Conservation (phyloP, 2,113 vertebrate species). For the Thamnophis sirtalis region DNA sequence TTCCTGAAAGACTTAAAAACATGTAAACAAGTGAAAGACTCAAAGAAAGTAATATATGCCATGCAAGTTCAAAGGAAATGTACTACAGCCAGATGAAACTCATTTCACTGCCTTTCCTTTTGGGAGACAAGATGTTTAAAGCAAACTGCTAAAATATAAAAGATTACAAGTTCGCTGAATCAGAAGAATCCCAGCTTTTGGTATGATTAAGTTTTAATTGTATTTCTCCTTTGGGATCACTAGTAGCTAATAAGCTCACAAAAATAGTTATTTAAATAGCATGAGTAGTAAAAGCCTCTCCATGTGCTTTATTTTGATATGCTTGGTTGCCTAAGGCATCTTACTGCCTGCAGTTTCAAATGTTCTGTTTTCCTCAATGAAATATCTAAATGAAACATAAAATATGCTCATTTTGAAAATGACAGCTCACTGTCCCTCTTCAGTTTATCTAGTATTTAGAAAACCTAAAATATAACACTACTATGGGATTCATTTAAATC, state of each 20-base stretch:
- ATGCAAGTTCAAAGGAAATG: slow-evolving; percentile 34
- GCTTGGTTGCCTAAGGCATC: slow-evolving; percentile 58
- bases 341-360: slow-evolving; percentile 54
- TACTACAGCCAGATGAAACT: slow-evolving; percentile 27
- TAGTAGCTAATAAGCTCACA: slow-evolving; percentile 74
- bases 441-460: not conserved
- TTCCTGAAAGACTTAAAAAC: slow-evolving; percentile 29
- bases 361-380: slow-evolving; percentile 62
- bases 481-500: not conserved
- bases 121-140: slow-evolving; percentile 62
- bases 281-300: slow-evolving; percentile 66
- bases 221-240: slow-evolving; percentile 78
- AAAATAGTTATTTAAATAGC: slow-evolving; percentile 78
- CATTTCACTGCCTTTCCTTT: slow-evolving; percentile 52
- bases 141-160: slow-evolving; percentile 71
- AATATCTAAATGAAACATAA: slow-evolving; percentile 57
- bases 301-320: slow-evolving; percentile 63
- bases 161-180: slow-evolving; percentile 74
- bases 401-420: slow-evolving; percentile 46
- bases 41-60: slow-evolving; percentile 17
- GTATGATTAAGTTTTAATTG: slow-evolving; percentile 81
- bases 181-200: slow-evolving; percentile 74
- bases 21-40: not conserved
- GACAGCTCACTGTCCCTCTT: slow-evolving; percentile 10
- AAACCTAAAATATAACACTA: slow-evolving; percentile 14